Base-by-base conservation (phyloP, 2,888 invertebrate species). In the Bellardia pandia region DNA sequence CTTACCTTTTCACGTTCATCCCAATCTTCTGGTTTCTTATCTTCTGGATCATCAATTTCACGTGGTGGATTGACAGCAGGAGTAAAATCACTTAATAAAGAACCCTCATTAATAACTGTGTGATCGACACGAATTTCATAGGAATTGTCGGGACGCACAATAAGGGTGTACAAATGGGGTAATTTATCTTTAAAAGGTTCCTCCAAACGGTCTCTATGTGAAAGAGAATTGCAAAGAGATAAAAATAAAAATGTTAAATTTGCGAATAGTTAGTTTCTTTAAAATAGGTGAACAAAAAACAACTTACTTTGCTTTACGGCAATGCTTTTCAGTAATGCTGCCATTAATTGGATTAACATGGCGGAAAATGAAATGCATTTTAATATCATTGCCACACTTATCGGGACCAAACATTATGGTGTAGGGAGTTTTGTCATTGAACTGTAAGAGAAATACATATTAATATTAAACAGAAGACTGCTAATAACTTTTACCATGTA, bases 351-450 rank as follows among this genome's bases (percentile, higher is more conserved):
- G 99, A 94, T 99, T 99, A 93, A 96, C 96, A 93, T 99, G 99
- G 75, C 98, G 96, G 94, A 99, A 98, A 93, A 99, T 99, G 93
- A 96, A 96, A 93, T 96, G 96, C 93, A 98, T 96, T 94, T 99
- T 99, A 92, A 97, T 96, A 93, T 98, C 98, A 92, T 97, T 97
- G 88, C 99, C 99, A 94, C 99, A 99, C 94, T 99, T 99, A 95
- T 99, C 99, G 9, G 99, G 99, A 0, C 99, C 99, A 94, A 99
- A 99, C 99, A 99, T 99, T 91, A 99, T 98, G 2, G 98, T 98
- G 94, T 99, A 99, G 0, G 98, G 97, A 0, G 99, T 98, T 94
- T 98, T 98, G 94, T 99, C 99, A 93, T 97, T 95, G 94, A 99
- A 98, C 91, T 94, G 90, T 40, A 89, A 88, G 42, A 88, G 78